Evolutionary conservation across 2,888 invertebrate species (phyloP), one percentile per base, ranked within the genome.

Genomic region (Plagodis dolabraria): DNA sequence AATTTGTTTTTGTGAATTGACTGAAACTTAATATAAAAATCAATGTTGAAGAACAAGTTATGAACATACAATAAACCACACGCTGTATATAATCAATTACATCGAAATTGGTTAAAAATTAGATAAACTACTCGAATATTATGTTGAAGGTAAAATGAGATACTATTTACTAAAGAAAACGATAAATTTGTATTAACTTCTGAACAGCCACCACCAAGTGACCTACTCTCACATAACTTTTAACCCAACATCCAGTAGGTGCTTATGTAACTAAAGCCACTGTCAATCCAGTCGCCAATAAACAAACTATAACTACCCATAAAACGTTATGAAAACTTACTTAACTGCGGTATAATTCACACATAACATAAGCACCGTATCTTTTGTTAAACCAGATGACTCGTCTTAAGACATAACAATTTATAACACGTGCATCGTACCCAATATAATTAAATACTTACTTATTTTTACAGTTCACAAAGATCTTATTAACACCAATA

Each of bases 331-430:
- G 53, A 58, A 53, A 53, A 51, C 52, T 52, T 57, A 57, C 57
- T 53, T 49, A 53, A 58, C 53, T 36, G 35, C 22, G 38, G 38
- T 53, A 48, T 48, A 48, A 35, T 47, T 59, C 59, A 54, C 59
- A 54, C 54, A 54, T 47, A 22, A 54, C 45, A 33, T 43, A 36
- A 53, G 34, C 45, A 35, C 49, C 34, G 42, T 36, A 36, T 12
- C 55, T 63, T 47, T 51, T 50, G 58, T 53, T 47, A 59, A 49
- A 47, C 48, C 61, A 59, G 58, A 60, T 62, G 59, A 62, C 35
- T 52, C 49, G 57, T 55, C 57, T 49, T 59, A 57, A 62, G 61
- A 62, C 57, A 60, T 47, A 49, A 47, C 54, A 38, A 60, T 57
- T 57, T 57, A 60, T 53, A 46, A 49, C 65, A 57, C 61, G 53